Conservation (phyloP, 2,888 invertebrate species). For the Melieria omissa region DNA sequence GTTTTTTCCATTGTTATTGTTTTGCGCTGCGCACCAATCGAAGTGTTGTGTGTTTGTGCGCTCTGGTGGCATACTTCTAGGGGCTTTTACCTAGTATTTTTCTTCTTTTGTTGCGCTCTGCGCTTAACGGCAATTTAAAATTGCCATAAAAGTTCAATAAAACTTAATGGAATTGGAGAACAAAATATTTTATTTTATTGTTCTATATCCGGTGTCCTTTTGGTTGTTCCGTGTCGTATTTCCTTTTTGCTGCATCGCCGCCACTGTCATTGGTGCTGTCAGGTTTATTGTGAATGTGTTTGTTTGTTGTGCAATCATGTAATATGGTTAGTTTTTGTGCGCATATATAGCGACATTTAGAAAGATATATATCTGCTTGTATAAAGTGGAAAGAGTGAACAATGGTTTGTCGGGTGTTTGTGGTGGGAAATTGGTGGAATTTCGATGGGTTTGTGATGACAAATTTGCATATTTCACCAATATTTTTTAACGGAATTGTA, state of each 20-base stretch:
- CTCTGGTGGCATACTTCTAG: constrained; percentile 6
- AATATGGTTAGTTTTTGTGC: too few relatives aligned
- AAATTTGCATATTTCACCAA: too few relatives aligned
- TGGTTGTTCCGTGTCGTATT: not conserved
- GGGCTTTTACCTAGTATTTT: not conserved
- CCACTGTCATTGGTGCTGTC: not conserved
- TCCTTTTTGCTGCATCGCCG: constrained; percentile 1
- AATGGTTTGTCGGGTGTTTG: too few relatives aligned
- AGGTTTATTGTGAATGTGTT: not conserved
- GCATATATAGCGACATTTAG: too few relatives aligned
- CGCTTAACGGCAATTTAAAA: constrained; percentile 31
- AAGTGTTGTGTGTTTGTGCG: not conserved
- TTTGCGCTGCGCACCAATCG: not conserved
- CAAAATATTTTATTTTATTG: constrained; percentile 31
- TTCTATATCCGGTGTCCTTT: constrained; percentile 20
- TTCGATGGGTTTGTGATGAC: too few relatives aligned
- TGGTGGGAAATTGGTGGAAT: too few relatives aligned
- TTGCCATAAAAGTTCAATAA: constrained; percentile 36
- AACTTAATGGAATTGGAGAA: constrained; percentile 24
- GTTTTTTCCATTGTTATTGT: not conserved
- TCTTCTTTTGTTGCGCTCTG: not conserved
- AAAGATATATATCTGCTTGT: too few relatives aligned
- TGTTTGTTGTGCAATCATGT: not conserved
- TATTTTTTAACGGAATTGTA: too few relatives aligned
- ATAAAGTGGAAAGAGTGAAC: too few relatives aligned